Conservation (phyloP, 2,888 invertebrate genomes). For the Andrena minutula region DNA sequence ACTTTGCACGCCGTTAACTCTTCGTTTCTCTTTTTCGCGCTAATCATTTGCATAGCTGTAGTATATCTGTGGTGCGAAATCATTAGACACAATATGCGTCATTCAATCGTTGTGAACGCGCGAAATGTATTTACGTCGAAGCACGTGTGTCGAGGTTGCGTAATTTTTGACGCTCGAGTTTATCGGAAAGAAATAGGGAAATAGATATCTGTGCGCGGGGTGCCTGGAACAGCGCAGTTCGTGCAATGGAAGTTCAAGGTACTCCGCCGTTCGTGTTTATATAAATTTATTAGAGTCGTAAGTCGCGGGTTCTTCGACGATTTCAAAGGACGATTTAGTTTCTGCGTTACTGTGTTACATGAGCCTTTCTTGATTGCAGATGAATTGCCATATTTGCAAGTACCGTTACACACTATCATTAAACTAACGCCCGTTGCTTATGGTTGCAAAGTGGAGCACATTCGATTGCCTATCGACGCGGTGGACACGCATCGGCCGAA, state of each 20-base stretch:
- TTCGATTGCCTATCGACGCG: slow-evolving; percentile 95
- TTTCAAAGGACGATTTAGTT: background rate
- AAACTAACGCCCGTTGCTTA: slow-evolving; percentile 99
- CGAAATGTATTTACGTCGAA: background rate
- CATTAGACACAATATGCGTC: background rate
- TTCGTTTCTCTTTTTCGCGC: background rate
- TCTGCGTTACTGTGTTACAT: background rate
- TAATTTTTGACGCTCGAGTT: slow-evolving; percentile 36
- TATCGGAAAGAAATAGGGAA: slow-evolving; percentile 42
- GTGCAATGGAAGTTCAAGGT: slow-evolving; percentile 11
- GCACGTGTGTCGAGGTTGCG: slow-evolving; percentile 9
- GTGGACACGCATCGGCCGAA: slow-evolving; percentile 98
- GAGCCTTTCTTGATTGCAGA: slow-evolving; percentile 86
- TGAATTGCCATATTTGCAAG: slow-evolving; percentile 95
- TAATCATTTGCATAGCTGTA: background rate
- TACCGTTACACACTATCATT: slow-evolving; percentile 97
- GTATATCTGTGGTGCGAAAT: background rate
- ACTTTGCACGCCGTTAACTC: background rate
- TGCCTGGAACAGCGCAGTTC: slow-evolving; percentile 2
- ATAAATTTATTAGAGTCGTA: slow-evolving; percentile 1
- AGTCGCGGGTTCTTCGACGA: slow-evolving; percentile 20
- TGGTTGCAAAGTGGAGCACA: slow-evolving; percentile 98
- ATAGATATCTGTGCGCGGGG: slow-evolving; percentile 24
- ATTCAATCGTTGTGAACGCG: background rate
- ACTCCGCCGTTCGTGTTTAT: slow-evolving; percentile 15